These are phyloP conservation scores for Brachyhypopomus gauderio DNA, from an alignment of 2,113 vertebrate species.

Conservation along the genomic window DNA sequence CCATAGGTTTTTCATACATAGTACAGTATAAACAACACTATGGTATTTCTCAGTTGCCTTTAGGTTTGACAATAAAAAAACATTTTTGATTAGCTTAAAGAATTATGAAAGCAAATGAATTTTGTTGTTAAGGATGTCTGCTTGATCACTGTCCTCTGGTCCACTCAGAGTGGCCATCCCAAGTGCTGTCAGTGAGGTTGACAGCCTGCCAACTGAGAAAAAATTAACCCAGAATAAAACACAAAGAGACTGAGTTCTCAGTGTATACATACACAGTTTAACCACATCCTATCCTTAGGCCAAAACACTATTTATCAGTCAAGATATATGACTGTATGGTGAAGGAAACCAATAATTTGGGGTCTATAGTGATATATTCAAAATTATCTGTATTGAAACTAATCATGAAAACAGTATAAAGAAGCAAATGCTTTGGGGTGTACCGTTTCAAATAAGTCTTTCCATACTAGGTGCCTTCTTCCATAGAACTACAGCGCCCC, in stretches of 20 bases:
- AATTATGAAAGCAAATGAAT: neutral
- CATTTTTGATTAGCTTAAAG: too few species aligned
- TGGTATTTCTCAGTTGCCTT: too few species aligned
- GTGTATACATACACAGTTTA: neutral
- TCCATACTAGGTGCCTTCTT: neutral
- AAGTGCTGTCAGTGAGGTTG: neutral
- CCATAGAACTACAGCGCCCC: slow-evolving; percentile 41
- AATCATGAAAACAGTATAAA: neutral
- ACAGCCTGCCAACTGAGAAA: neutral
- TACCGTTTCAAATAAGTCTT: neutral
- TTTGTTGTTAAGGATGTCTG: slow-evolving; percentile 8
- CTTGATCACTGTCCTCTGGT: neutral
- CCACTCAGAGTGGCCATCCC: neutral
- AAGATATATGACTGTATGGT: neutral
- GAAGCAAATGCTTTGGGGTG: neutral
- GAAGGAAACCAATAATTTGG: too few species aligned
- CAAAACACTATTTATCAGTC: neutral
- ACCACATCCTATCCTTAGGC: neutral
- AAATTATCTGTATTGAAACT: neutral
- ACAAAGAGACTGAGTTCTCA: neutral
- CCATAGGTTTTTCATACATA: too few species aligned
- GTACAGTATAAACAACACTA: too few species aligned
- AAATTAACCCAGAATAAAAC: neutral
- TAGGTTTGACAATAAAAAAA: too few species aligned
- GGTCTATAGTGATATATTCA: too few species aligned